These are phyloP conservation scores for Hypotaenidia philippensis DNA, from an alignment of 2,797 vertebrate genomes.

Conservation along the genomic window DNA sequence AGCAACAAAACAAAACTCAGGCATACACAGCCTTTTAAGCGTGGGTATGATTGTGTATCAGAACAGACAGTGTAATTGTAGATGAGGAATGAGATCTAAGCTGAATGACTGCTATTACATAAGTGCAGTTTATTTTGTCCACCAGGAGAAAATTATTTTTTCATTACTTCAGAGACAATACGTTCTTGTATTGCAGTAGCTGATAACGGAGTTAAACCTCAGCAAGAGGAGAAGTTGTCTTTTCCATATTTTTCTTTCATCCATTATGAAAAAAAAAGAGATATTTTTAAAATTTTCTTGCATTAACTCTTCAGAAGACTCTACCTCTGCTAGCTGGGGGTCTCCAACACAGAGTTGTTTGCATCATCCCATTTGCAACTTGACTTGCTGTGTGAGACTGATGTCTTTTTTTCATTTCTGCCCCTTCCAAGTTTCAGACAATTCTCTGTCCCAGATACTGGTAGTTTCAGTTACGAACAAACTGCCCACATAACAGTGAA, in stretches of 20 bases:
- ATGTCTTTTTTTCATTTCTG: not conserved
- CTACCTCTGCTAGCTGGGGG: not conserved
- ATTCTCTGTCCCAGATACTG: not conserved
- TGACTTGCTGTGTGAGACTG: not conserved
- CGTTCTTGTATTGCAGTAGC: not conserved
- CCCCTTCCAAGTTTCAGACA: not conserved
- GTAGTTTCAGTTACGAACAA: not conserved
- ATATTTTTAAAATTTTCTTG: not conserved
- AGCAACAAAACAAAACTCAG: not conserved
- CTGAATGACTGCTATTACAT: not conserved
- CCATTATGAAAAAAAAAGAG: not conserved
- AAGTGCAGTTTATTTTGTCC: not conserved
- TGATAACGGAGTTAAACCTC: not conserved
- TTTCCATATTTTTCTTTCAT: not conserved
- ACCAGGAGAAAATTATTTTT: not conserved
- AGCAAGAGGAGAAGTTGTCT: not conserved
- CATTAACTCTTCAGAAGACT: not conserved
- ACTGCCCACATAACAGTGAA: not conserved
- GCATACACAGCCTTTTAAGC: not conserved
- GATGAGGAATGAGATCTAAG: conserved; percentile 9
- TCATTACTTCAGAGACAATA: not conserved
- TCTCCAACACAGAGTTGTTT: not conserved
- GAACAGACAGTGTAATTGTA: not conserved
- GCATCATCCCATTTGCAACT: not conserved
- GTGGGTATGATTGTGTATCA: not conserved